These are phyloP conservation scores for Aethina tumida DNA, from an alignment of 1,140 invertebrate genomes.

Conservation along the genomic window DNA sequence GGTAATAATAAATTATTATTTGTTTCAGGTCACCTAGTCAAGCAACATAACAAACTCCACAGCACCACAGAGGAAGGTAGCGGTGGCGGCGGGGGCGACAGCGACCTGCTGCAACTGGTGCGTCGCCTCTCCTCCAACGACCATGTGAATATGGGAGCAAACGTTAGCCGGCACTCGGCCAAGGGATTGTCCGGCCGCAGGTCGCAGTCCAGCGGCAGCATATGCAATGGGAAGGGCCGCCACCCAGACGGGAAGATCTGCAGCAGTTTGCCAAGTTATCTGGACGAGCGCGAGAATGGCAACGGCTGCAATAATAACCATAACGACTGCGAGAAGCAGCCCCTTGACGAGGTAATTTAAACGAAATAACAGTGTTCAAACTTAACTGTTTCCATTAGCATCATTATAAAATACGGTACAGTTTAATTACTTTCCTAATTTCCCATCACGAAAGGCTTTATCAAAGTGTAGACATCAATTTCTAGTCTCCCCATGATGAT, in stretches of 20 bases:
- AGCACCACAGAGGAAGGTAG: slow-evolving; percentile 6
- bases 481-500: background rate
- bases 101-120: slow-evolving; percentile 21
- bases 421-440: too few species aligned
- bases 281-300: slow-evolving; percentile 50
- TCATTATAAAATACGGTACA: too few species aligned
- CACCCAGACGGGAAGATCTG: slow-evolving; percentile 38
- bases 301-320: slow-evolving; percentile 49
- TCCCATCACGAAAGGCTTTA: too few species aligned
- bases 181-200: slow-evolving; percentile 57
- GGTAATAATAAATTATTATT: slow-evolving; percentile 5
- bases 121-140: slow-evolving; percentile 15
- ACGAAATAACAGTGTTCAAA: background rate
- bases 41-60: slow-evolving; percentile 1
- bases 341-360: slow-evolving; percentile 44
- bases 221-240: slow-evolving; percentile 37
- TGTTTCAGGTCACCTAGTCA: slow-evolving; percentile 16
- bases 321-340: slow-evolving; percentile 44
- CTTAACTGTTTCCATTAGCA: too few species aligned
- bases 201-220: slow-evolving; percentile 56
- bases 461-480: too few species aligned
- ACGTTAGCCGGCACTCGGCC: slow-evolving; percentile 58
- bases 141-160: slow-evolving; percentile 52
- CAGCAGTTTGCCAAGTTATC: slow-evolving; percentile 60
- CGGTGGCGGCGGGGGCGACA: slow-evolving; percentile 12